Percentiles rank a stretch among this genome's conserved stretches.
Evolutionary conservation across 2,888 invertebrate species (phyloP).

Genomic region (Pomacea canaliculata): DNA sequence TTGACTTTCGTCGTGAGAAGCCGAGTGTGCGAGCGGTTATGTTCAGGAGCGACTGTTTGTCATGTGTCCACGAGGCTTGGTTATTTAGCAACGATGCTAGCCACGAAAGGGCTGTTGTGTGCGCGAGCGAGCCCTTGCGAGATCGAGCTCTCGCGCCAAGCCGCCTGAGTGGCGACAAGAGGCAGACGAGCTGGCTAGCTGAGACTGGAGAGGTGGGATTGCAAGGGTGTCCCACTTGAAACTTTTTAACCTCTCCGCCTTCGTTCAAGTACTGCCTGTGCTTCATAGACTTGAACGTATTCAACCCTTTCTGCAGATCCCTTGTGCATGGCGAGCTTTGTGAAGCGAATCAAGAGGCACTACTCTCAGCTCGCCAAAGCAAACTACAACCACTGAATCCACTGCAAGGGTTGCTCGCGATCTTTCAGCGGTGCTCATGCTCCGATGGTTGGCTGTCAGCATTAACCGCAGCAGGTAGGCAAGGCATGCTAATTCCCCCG

Average conservation of each 20-base stretch:
- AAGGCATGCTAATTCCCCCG: neutral
- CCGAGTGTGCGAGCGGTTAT: neutral
- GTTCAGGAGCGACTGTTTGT: conserved; percentile 1
- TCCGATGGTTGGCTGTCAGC: conserved; percentile 6
- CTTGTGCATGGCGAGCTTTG: conserved; percentile 12
- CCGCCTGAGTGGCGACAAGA: conserved; percentile 25
- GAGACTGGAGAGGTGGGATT: conserved; percentile 10
- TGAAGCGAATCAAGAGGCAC: neutral
- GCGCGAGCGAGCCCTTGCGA: conserved; percentile 11
- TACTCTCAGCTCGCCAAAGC: too few relatives aligned
- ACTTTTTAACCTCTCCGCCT: conserved; percentile 19
- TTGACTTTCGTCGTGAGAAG: conserved; percentile 13
- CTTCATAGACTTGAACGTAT: neutral
- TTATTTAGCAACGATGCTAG: conserved; percentile 8
- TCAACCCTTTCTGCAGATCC: neutral
- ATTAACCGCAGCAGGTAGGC: conserved; percentile 17
- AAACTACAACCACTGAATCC: too few relatives aligned
- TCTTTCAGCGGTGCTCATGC: conserved; percentile 12
- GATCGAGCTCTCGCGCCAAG: conserved; percentile 20
- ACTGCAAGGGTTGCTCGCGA: neutral
- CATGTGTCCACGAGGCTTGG: neutral
- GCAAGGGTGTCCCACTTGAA: conserved; percentile 17
- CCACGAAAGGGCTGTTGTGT: conserved; percentile 4
- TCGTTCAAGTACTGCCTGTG: neutral
- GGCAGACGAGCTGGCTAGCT: conserved; percentile 21